phyloP scores from a whole-genome alignment of 2,888 invertebrate species.

The Phaonia tiefii region DNA sequence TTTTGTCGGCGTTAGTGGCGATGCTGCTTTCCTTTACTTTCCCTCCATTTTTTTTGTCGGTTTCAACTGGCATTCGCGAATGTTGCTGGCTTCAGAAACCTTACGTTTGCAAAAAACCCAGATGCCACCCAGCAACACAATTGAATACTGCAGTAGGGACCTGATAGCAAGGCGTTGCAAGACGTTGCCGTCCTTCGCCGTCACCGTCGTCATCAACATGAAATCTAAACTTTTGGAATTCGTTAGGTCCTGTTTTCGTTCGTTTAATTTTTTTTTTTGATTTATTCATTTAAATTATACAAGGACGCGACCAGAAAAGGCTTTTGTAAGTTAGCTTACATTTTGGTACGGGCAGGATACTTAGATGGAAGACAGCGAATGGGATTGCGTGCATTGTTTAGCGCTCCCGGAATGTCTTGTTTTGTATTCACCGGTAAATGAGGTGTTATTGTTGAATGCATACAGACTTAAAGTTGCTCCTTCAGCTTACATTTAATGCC shows the following conservation, averaged over 20 bases:
- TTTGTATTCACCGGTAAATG: constrained; percentile 31
- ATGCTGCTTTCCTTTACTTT: too few species aligned
- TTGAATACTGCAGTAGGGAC: neutral
- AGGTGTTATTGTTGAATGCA: constrained; percentile 35
- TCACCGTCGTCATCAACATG: neutral
- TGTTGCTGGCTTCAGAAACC: constrained; percentile 29
- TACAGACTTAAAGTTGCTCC: neutral
- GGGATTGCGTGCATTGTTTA: neutral
- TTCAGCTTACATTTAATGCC: constrained; percentile 2
- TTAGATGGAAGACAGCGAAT: too few species aligned
- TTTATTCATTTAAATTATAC: constrained; percentile 51
- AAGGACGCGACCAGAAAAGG: constrained; percentile 30
- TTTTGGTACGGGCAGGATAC: neutral
- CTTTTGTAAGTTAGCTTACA: neutral
- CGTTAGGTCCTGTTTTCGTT: constrained; percentile 22
- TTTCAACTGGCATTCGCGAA: neutral
- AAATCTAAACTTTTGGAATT: constrained; percentile 17
- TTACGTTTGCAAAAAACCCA: constrained; percentile 23
- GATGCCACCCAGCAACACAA: neutral
- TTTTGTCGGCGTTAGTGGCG: neutral
- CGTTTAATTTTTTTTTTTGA: constrained; percentile 23
- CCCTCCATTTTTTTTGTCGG: constrained; percentile 20
- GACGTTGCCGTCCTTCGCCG: neutral
- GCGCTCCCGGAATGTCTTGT: constrained; percentile 24
- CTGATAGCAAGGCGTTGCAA: neutral